These are phyloP conservation scores for Pygocentrus nattereri DNA, from an alignment of 2,797 vertebrate genomes.

Conservation along the genomic window DNA sequence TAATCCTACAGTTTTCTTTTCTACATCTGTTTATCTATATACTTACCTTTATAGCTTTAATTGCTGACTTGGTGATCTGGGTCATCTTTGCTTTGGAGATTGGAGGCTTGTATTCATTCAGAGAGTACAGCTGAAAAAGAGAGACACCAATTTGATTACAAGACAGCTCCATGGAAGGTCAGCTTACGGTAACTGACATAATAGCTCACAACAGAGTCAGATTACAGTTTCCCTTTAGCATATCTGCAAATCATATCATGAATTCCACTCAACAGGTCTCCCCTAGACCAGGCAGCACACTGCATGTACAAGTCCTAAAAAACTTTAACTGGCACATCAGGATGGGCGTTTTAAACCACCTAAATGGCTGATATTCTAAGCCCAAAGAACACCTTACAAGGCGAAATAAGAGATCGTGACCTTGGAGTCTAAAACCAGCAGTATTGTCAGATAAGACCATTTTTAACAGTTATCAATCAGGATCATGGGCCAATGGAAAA, in stretches of 20 bases:
- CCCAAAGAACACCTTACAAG: too few species aligned
- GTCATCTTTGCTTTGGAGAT: constrained; percentile 99
- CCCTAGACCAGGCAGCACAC: background rate
- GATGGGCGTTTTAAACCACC: too few species aligned
- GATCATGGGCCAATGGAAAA: too few species aligned
- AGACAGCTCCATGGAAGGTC: background rate
- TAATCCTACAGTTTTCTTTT: background rate
- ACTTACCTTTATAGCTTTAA: constrained; percentile 99
- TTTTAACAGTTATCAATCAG: too few species aligned
- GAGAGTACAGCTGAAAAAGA: constrained; percentile 90
- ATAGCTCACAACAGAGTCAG: background rate
- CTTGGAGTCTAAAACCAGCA: too few species aligned
- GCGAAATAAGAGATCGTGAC: too few species aligned
- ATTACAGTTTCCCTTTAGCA: background rate
- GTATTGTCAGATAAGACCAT: too few species aligned
- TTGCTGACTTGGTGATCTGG: constrained; percentile 98
- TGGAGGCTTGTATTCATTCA: constrained; percentile 99
- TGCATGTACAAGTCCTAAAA: too few species aligned
- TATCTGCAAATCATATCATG: background rate
- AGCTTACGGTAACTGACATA: background rate
- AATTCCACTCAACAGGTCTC: too few species aligned
- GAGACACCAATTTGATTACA: constrained; percentile 26
- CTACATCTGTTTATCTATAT: constrained; percentile 55
- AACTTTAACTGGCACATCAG: too few species aligned
- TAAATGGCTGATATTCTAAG: too few species aligned